phyloP scores from a whole-genome alignment of 2,888 invertebrate genomes.

The Ochropleura plecta region DNA sequence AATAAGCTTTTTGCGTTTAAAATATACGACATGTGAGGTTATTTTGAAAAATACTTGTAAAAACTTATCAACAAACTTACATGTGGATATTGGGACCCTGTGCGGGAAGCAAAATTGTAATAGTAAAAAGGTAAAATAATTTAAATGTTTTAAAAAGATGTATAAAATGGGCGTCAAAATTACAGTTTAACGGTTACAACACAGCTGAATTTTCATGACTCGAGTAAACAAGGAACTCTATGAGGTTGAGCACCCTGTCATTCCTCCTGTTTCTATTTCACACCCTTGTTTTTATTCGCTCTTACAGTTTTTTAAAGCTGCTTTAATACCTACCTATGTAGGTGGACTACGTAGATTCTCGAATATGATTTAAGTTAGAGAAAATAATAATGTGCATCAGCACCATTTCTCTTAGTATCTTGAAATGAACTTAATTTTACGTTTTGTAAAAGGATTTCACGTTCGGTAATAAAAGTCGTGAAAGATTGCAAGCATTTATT shows the following conservation, averaged over 20 bases:
- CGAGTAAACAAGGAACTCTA: neutral
- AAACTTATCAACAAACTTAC: neutral
- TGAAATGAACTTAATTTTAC: slow-evolving; percentile 11
- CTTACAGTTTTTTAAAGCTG: slow-evolving; percentile 3
- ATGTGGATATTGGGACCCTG: neutral
- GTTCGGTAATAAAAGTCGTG: neutral
- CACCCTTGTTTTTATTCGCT: neutral
- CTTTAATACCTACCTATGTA: neutral
- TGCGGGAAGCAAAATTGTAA: neutral
- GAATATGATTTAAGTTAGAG: slow-evolving; percentile 8
- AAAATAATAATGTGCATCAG: neutral
- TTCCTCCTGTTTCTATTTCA: neutral
- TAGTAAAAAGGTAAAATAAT: neutral
- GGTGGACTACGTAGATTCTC: neutral
- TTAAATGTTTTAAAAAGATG: neutral
- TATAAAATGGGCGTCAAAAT: neutral
- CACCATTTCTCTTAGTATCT: neutral
- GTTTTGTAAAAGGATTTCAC: slow-evolving; percentile 2
- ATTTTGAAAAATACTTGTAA: neutral
- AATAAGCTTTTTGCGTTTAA: neutral
- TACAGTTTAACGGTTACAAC: neutral
- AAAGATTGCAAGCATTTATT: slow-evolving; percentile 6
- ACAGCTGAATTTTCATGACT: neutral
- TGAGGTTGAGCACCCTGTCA: neutral
- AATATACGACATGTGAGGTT: neutral